Base-by-base conservation (phyloP, 2,888 invertebrate genomes). In the Bhutanitis thaidina region DNA sequence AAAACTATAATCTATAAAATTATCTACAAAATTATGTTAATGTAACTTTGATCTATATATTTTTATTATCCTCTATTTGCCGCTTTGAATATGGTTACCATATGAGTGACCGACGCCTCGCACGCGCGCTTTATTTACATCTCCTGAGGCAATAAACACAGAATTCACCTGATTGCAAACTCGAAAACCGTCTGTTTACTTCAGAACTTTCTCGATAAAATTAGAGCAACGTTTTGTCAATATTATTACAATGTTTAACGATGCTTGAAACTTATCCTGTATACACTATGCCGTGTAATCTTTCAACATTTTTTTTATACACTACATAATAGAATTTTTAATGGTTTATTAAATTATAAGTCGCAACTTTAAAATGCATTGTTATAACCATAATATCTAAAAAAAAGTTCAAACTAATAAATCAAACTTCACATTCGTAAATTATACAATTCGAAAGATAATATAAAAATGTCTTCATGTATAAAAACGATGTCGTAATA, bases 111-210 rank as follows among this genome's bases (percentile, higher is more conserved):
- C 35, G 30, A 29, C 13, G 34, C 44, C 34, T 34, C 50, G 45
- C 44, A 40, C 40, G 40, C 50, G 50, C 40, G 39, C 45, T 40
- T 51, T 30, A 51, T 51, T 49, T 45, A 45, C 45, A 45, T 51
- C 40, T 49, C 37, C 43, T 45, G 14, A 40, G 36, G 51, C 40
- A 45, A 51, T 51, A 51, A 51, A 51, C 40, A 50, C 50, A 30
- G 51, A 51, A 45, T 41, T 20, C 30, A 45, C 12, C 35, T 34
- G 45, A 51, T 36, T 45, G 51, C 45, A 40, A 51, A 45, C 45
- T 40, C 36, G 9, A 45, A 39, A 45, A 40, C 51, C 35, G 30
- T 1, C 29, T 14, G 14, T 43, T 51, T 40, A 30, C 20, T 36
- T 35, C 16, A 16, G 9, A 14, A 32, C 27, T 27, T 48, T 5